phyloP scores from a whole-genome alignment of 2,888 invertebrate genomes.

The Parnassius smintheus region DNA sequence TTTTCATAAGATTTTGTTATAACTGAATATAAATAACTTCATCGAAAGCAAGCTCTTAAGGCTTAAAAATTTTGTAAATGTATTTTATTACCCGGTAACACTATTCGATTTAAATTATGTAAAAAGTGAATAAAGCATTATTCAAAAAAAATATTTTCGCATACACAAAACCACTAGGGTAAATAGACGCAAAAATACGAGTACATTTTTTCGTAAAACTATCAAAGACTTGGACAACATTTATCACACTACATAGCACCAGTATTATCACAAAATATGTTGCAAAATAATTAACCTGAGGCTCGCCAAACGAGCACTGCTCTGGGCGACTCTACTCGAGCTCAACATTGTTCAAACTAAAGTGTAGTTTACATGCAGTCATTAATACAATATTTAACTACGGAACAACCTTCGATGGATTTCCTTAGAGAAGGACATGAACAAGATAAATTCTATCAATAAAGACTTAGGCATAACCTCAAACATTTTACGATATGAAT shows the following conservation, averaged over 20 bases:
- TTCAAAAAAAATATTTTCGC: too few relatives aligned
- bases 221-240: constrained; percentile 7
- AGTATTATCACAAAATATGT: constrained; percentile 17
- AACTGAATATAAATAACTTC: too few relatives aligned
- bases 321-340: constrained; percentile 68
- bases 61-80: not conserved
- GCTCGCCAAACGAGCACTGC: constrained; percentile 55
- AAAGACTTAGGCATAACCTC: constrained; percentile 9
- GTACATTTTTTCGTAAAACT: not conserved
- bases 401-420: constrained; percentile 55
- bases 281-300: constrained; percentile 50
- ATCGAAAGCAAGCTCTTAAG: too few relatives aligned
- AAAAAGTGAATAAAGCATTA: too few relatives aligned
- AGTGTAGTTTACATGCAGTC: constrained; percentile 45
- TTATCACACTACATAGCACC: constrained; percentile 5
- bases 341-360: constrained; percentile 73
- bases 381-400: constrained; percentile 46
- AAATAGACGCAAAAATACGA: constrained; percentile 1
- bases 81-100: not conserved
- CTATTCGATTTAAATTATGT: not conserved
- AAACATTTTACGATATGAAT: constrained; percentile 5
- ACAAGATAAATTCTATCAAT: constrained; percentile 18
- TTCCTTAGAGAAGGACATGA: constrained; percentile 41
- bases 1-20: too few relatives aligned
- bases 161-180: not conserved